Evolutionary conservation across 1,140 invertebrate species (phyloP).

Genomic region (Eriocheir sinensis): DNA sequence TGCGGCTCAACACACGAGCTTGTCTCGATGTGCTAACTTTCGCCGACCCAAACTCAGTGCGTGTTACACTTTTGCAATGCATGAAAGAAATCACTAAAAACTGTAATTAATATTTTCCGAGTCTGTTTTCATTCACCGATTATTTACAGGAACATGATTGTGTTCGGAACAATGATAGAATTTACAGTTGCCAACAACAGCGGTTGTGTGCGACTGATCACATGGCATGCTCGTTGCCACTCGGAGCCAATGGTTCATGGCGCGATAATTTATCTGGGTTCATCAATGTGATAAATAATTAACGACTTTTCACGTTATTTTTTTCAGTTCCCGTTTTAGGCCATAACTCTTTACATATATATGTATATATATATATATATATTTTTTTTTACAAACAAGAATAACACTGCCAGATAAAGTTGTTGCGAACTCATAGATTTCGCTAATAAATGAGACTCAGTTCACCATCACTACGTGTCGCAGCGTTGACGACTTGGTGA

Average conservation of each 20-base stretch:
- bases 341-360: neutral
- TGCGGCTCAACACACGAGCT: neutral
- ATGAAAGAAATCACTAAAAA: neutral
- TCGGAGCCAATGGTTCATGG: neutral
- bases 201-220: neutral
- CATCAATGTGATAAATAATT: neutral
- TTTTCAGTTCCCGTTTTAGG: neutral
- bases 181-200: neutral
- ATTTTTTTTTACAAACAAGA: neutral
- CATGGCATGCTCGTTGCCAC: neutral
- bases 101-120: neutral
- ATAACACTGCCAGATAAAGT: slow-evolving; percentile 2
- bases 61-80: slow-evolving; percentile 9
- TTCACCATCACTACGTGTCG: slow-evolving; percentile 22
- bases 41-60: neutral
- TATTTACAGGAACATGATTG: slow-evolving; percentile 6
- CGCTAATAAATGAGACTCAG: neutral
- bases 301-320: neutral
- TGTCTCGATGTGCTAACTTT: neutral
- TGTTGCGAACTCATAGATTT: neutral
- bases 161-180: neutral
- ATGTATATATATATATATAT: neutral
- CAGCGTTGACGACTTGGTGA: slow-evolving; percentile 11
- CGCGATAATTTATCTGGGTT: neutral
- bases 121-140: slow-evolving; percentile 4